phyloP scores from a whole-genome alignment of 2,113 vertebrate species.

The Anoplopoma fimbria region DNA sequence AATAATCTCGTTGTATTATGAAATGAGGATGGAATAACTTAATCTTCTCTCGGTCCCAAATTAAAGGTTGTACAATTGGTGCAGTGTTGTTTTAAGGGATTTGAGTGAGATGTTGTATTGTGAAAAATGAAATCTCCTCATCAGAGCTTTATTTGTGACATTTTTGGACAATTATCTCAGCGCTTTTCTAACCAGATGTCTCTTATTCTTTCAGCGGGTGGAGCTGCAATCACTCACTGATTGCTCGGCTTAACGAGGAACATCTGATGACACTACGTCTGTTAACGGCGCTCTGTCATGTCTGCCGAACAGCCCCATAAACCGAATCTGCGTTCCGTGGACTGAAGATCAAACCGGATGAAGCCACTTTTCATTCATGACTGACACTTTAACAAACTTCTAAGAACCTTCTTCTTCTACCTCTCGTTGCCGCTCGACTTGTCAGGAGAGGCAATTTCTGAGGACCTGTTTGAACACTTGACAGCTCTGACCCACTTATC shows the following conservation, averaged over 20 bases:
- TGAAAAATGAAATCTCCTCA: not conserved
- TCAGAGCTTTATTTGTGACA: not conserved
- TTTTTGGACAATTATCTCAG: not conserved
- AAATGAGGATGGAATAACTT: constrained; percentile 37
- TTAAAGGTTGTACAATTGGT: not conserved
- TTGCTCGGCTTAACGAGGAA: constrained; percentile 4
- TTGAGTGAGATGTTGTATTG: constrained; percentile 6
- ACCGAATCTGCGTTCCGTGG: not conserved
- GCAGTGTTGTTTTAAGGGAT: not conserved
- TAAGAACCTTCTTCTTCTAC: constrained; percentile 35
- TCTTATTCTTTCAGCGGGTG: constrained; percentile 68
- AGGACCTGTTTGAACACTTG: constrained; percentile 27
- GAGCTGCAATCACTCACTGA: not conserved
- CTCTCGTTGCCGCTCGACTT: constrained; percentile 42
- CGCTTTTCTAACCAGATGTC: constrained; percentile 41
- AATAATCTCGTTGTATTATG: constrained; percentile 30
- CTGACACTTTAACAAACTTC: not conserved
- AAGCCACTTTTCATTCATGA: constrained; percentile 28
- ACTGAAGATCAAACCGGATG: constrained; percentile 15
- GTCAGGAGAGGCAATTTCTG: constrained; percentile 29
- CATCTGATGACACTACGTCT: constrained; percentile 4
- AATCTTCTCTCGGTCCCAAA: constrained; percentile 10
- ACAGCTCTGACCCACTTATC: constrained; percentile 57
- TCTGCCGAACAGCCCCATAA: constrained; percentile 14
- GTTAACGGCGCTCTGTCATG: not conserved